A percentile compares a stretch with the other conserved stretches of the same genome.
These are phyloP conservation scores for Drosophila leontia DNA, from an alignment of 1,140 invertebrate genomes.

Conservation along the genomic window DNA sequence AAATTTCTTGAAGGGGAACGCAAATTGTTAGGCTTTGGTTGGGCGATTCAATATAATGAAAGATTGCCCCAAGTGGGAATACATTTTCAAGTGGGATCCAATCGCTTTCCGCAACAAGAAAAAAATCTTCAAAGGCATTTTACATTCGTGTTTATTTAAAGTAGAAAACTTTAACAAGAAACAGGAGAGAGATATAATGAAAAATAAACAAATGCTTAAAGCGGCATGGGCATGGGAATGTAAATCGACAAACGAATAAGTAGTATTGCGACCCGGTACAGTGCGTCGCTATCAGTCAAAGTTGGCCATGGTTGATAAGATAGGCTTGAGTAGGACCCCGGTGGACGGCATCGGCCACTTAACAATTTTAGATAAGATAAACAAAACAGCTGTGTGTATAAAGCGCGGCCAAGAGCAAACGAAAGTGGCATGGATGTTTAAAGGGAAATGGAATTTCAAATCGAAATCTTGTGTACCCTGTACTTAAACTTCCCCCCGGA, in stretches of 20 bases:
- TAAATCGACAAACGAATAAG: conserved; percentile 15
- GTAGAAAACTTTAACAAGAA: conserved; percentile 32
- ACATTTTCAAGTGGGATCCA: conserved; percentile 27
- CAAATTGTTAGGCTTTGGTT: neutral
- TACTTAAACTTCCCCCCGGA: conserved; percentile 25
- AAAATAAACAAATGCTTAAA: conserved; percentile 40
- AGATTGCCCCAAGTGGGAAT: conserved; percentile 7
- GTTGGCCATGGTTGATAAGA: conserved; percentile 57
- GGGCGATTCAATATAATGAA: conserved; percentile 3
- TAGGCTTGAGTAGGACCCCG: conserved; percentile 25
- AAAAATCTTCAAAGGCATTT: conserved; percentile 26
- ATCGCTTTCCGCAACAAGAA: conserved; percentile 11
- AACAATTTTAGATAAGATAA: conserved; percentile 51
- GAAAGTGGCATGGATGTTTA: conserved; percentile 41
- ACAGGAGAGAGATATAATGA: conserved; percentile 38
- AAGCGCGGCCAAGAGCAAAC: conserved; percentile 46
- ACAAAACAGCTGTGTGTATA: conserved; percentile 61
- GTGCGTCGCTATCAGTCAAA: conserved; percentile 53
- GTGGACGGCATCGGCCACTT: conserved; percentile 25
- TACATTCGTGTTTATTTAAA: conserved; percentile 27
- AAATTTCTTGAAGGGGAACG: neutral
- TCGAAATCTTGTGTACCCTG: conserved; percentile 29
- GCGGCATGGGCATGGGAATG: conserved; percentile 13
- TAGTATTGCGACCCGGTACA: conserved; percentile 37
- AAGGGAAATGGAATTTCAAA: conserved; percentile 23